Conservation (phyloP, 2,113 vertebrate species). For the Colius striatus region DNA sequence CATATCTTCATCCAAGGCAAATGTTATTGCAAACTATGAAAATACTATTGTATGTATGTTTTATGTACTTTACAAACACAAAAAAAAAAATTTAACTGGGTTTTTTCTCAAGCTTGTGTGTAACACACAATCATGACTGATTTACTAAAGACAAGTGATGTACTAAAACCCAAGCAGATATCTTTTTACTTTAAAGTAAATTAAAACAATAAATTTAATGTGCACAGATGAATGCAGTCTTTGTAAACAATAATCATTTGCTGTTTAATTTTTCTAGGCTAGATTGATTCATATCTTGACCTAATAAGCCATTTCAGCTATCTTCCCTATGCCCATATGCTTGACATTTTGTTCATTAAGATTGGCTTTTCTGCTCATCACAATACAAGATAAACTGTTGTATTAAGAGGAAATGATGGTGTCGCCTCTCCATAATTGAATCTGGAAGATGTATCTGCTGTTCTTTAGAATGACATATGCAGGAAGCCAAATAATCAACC, state of each 20-base stretch:
- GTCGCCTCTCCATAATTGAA: constrained; percentile 74
- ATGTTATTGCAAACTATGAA: constrained; percentile 13
- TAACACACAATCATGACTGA: constrained; percentile 74
- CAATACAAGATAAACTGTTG: constrained; percentile 77
- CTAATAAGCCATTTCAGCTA: constrained; percentile 49
- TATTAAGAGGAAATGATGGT: constrained; percentile 77
- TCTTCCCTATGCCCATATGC: constrained; percentile 54
- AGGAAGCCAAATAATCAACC: constrained; percentile 68
- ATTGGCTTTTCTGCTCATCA: constrained; percentile 66
- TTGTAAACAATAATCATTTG: constrained; percentile 75
- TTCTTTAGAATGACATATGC: constrained; percentile 68
- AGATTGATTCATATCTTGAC: constrained; percentile 45
- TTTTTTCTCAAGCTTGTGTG: constrained; percentile 75
- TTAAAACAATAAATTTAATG: constrained; percentile 84
- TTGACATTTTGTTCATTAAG: constrained; percentile 78
- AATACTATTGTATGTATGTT: constrained; percentile 28
- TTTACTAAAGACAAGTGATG: constrained; percentile 82
- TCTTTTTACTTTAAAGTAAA: constrained; percentile 84
- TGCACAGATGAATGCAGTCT: constrained; percentile 74
- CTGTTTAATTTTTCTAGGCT: constrained; percentile 65
- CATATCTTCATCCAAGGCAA: constrained; percentile 13
- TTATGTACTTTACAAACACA: constrained; percentile 39
- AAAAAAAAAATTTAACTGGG: constrained; percentile 5
- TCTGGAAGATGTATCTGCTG: constrained; percentile 73
- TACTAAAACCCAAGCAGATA: constrained; percentile 77